Base-by-base conservation (phyloP, 2,888 invertebrate genomes). In the Lasius platythorax region DNA sequence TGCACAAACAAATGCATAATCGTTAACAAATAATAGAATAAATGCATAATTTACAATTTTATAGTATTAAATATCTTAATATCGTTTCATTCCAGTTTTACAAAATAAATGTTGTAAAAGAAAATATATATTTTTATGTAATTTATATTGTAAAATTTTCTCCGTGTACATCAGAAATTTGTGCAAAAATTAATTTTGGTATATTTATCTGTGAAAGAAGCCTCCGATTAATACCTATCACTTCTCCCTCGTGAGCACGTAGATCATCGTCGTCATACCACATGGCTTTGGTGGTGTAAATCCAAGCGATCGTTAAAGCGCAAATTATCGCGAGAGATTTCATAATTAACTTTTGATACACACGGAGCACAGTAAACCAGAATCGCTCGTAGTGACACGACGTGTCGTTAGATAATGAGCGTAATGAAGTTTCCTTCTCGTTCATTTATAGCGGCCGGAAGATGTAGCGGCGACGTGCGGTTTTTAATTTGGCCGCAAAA, bases 331-430 rank as follows among this genome's bases (percentile, higher is more conserved):
- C 9, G 50, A 70, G 28, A 61, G 33, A 30, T 53, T 63, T 76
- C 82, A 83, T 76, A 37, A 61, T 76, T 82, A 68, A 11, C 9
- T 18, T 61, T 12, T 12, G n/a, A 46, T 33, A 63, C 9, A 33
- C 23, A 15, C 23, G 4, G n/a, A 15, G 12, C 12, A 18, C 8
- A 0, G 1, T 11, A 64, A 9, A 67, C 15, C 30, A n/a, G 18
- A 66, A 58, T 23, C 30, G 43, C 15, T 58, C 5, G 30, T 23
- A 56, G 0, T n/a, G 8, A 40, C 23, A 18, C n/a, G n/a, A 3
- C 23, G 6, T 18, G n/a, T 68, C 28, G 18, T 28, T 53, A 56
- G 1, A 33, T 23, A 79, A 15, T 82, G 63, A 40, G 61, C 11
- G 18, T 53, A 37, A 15, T 5, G 11, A 74, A 78, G 37, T 64